Conservation (phyloP, 2,888 invertebrate genomes). For the Tetragonisca angustula region DNA sequence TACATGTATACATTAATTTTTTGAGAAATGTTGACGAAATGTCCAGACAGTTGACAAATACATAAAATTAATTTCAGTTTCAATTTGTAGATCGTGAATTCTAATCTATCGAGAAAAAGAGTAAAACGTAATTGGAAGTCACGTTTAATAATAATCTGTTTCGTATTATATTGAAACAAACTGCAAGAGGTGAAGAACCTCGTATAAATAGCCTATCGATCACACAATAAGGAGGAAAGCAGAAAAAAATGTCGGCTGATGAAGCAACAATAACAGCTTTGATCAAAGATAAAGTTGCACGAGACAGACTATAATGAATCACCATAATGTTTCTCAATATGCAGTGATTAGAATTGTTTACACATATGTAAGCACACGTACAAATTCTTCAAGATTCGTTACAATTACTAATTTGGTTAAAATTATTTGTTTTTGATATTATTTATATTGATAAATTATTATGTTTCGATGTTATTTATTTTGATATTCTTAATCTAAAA, state of each 20-base stretch:
- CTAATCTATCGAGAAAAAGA: background rate
- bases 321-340: background rate
- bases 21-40: too few species aligned
- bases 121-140: background rate
- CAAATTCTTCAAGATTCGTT: too few species aligned
- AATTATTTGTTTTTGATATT: too few species aligned
- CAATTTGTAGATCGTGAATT: background rate
- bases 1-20: too few species aligned
- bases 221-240: background rate
- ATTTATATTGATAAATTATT: too few species aligned
- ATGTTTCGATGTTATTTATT: too few species aligned
- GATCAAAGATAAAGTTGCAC: constrained; percentile 23
- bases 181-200: constrained; percentile 30
- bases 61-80: background rate
- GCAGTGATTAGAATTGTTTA: background rate
- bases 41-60: too few species aligned
- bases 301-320: background rate
- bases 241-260: background rate
- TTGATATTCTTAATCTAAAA: too few species aligned
- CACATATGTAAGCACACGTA: background rate
- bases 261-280: constrained; percentile 28
- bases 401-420: too few species aligned
- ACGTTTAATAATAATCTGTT: background rate
- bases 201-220: constrained; percentile 30
- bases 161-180: background rate